phyloP scores from a whole-genome alignment of 2,113 vertebrate species.

The Oncorhynchus keta region DNA sequence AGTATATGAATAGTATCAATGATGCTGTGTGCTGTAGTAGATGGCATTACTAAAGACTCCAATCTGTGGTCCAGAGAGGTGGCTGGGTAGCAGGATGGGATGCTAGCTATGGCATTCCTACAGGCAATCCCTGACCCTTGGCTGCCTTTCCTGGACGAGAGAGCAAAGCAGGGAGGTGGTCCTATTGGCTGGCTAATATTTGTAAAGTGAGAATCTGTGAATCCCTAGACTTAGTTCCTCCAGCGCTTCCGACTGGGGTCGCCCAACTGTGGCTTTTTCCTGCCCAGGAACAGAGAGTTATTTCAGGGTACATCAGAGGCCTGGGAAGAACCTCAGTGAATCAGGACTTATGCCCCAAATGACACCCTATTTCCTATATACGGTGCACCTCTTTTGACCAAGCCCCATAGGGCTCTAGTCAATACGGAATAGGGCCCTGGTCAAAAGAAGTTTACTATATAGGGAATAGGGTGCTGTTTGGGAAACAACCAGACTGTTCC shows the following conservation, averaged over 20 bases:
- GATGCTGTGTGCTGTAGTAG: not conserved
- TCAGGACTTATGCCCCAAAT: not conserved
- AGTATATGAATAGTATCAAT: conserved; percentile 24
- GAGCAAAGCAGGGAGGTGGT: conserved; percentile 6
- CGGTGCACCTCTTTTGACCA: too few relatives aligned
- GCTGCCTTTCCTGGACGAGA: not conserved
- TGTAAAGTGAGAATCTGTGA: conserved; percentile 1
- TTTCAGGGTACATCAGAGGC: conserved; percentile 42
- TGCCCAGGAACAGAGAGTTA: conserved; percentile 16
- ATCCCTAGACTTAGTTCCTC: not conserved
- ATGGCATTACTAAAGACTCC: not conserved
- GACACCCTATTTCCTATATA: too few relatives aligned
- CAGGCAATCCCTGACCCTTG: not conserved
- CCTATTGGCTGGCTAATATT: conserved; percentile 11
- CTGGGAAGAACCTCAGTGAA: conserved; percentile 24
- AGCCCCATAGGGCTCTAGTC: too few relatives aligned
- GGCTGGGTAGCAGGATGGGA: not conserved
- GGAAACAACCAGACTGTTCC: too few relatives aligned
- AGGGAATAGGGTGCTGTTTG: too few relatives aligned
- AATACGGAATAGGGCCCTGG: not conserved
- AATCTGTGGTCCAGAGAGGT: not conserved
- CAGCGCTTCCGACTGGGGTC: not conserved
- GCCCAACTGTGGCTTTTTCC: conserved; percentile 17
- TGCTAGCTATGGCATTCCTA: too few relatives aligned
- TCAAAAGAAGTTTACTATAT: not conserved